Evolutionary conservation across 2,113 vertebrate species (phyloP), one percentile per base, ranked within the genome.

Genomic region (Bubo blakistoni): DNA sequence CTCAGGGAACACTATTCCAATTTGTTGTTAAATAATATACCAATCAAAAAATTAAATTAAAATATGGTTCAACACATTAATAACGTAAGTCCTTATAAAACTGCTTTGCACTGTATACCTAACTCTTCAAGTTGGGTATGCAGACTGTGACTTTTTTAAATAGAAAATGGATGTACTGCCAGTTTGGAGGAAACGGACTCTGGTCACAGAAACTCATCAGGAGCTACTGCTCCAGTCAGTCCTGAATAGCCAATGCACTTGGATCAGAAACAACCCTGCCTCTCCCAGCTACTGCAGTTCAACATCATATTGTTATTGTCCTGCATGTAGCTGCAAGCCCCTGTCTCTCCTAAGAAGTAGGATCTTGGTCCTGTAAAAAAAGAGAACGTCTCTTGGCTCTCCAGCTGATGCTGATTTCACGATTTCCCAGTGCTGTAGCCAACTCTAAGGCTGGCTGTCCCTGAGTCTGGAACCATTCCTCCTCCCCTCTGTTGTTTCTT

Each of bases 181-280:
- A 26, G 13, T 71, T 87, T 63, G 79, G 61, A 85, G 32, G 38
- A 81, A 78, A 59, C 29, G 6, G 21, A 46, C 32, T 69, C 10
- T 18, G 55, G 29, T 67, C 38, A 67, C 13, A 87, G 30, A 86
- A 85, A 42, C 32, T 47, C 29, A 59, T 59, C 8, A 67, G 42
- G 10, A 74, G 17, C 21, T 61, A 20, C 10, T 59, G 30, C 26
- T 76, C 22, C 6, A 6, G 14, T 11, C 0, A 0, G 88, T 67
- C 54, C 34, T 57, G 49, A 94, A 78, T 2, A 92, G 61, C 14
- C 26, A 76, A 34, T 12, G 54, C 44, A 27, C 20, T 36, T 14
- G 10, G 61, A 67, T 54, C 30, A 74, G 25, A 73, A 89, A 69
- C 25, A 86, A 80, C 2, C 2, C 16, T 79, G 61, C 9, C 26